Percentiles rank a stretch among this genome's conserved stretches.
These are phyloP conservation scores for Indri indri DNA, from an alignment of 2,113 vertebrate genomes.

Conservation along the genomic window DNA sequence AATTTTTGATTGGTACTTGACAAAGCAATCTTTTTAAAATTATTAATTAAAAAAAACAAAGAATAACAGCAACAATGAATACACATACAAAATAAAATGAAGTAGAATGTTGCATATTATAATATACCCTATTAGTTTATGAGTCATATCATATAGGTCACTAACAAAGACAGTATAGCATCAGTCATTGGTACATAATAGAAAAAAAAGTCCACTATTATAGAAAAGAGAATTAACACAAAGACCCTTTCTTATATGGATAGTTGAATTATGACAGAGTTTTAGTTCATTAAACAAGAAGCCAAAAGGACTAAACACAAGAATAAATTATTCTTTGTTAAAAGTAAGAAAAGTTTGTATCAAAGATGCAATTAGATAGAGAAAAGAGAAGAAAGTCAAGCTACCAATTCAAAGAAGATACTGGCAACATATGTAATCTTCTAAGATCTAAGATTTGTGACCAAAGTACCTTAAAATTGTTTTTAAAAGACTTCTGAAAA, in stretches of 20 bases:
- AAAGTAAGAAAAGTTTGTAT: background rate
- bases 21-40: background rate
- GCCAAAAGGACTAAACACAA: background rate
- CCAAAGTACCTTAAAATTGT: background rate
- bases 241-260: background rate
- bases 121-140: background rate
- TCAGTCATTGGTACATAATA: background rate
- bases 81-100: background rate
- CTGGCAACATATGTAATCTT: background rate
- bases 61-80: background rate
- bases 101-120: too few relatives aligned
- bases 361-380: background rate
- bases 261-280: background rate
- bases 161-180: background rate
- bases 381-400: background rate
- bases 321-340: background rate
- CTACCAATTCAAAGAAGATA: background rate
- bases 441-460: background rate
- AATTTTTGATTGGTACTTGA: background rate
- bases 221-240: background rate
- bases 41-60: background rate
- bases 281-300: background rate
- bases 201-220: background rate
- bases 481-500: background rate
- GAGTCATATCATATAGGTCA: background rate